Base-by-base conservation (phyloP, 2,888 invertebrate species). In the Rotaria macrura region DNA sequence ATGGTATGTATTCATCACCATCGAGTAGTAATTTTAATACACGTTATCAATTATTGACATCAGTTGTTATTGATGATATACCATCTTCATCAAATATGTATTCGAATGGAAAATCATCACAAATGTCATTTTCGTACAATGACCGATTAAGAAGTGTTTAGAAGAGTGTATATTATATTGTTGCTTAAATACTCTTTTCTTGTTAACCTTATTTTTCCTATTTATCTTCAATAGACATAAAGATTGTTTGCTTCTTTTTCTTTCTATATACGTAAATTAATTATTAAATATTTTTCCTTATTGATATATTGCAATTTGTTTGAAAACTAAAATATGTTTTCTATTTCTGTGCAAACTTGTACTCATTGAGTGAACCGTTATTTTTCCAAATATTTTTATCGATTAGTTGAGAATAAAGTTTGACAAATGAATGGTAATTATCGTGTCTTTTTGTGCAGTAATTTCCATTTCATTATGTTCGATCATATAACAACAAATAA, bases 1-100 rank as follows among this genome's bases (percentile, higher is more conserved):
- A 9, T 79, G 43, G 79, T 40, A 23, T 43, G 43, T 23, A 40
- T 43, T 43, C 40, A n/a, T 40, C 43, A 40, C 23, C 40, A 43
- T 79, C 79, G 34, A 79, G n/a, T 79, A 43, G 43, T 43, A 79
- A 79, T 79, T 65, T 65, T 34, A 79, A 79, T 79, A 23, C 43
- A 43, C 79, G 79, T 40, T 79, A 79, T 79, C 43, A 40, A 79
- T n/a, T 43, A n/a, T 43, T 79, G n/a, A 43, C 79, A 43, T 79
- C 79, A 23, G 43, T 79, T 40, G n/a, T 79, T 43, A 40, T 79
- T 20, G 65, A 65, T 65, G 65, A 65, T 34, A 34, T 17, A 20
- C 17, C 65, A 34, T 65, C 54, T 9, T 54, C 25, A 25, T 54
- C 54, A 54, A 23, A 25, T 7, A 54, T 54, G 10, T 54, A 54